These are phyloP conservation scores for Carposina sasakii DNA, from an alignment of 1,140 invertebrate genomes.

Conservation along the genomic window DNA sequence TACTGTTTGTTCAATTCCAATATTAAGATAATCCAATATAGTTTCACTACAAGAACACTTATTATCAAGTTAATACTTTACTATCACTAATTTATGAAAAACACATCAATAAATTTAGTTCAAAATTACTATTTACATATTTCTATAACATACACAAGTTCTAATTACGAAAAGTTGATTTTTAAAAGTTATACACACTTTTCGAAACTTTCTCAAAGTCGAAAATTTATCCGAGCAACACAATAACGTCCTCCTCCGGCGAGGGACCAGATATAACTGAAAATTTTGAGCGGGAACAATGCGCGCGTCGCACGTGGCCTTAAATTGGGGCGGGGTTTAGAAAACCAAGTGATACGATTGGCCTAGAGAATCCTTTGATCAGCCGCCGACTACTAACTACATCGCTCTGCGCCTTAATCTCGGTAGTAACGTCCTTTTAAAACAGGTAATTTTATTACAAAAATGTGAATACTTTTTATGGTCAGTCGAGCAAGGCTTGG, in stretches of 20 bases:
- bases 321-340: conserved; percentile 43
- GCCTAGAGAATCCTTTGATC: conserved; percentile 54
- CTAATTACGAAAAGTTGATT: too few species aligned
- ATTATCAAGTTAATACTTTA: too few species aligned
- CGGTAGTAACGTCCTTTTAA: conserved; percentile 69
- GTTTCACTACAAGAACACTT: too few species aligned
- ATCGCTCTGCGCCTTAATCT: conserved; percentile 67
- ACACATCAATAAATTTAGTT: too few species aligned
- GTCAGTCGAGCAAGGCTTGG: conserved; percentile 41
- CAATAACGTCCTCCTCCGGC: conserved; percentile 15
- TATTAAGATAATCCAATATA: too few species aligned
- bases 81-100: too few species aligned
- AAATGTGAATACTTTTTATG: conserved; percentile 60
- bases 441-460: conserved; percentile 70
- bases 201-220: conserved; percentile 8
- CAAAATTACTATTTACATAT: too few species aligned
- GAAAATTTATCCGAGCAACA: conserved; percentile 16
- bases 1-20: background rate
- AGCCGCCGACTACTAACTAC: conserved; percentile 64
- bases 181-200: conserved; percentile 21
- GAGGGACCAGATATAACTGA: conserved; percentile 42
- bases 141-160: too few species aligned
- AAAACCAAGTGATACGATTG: conserved; percentile 36
- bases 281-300: conserved; percentile 33
- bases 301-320: conserved; percentile 65